Percentiles rank a stretch among this genome's conserved stretches.
Conservation (phyloP, 23 tunicate genomes). For the Ciona savignyi region DNA sequence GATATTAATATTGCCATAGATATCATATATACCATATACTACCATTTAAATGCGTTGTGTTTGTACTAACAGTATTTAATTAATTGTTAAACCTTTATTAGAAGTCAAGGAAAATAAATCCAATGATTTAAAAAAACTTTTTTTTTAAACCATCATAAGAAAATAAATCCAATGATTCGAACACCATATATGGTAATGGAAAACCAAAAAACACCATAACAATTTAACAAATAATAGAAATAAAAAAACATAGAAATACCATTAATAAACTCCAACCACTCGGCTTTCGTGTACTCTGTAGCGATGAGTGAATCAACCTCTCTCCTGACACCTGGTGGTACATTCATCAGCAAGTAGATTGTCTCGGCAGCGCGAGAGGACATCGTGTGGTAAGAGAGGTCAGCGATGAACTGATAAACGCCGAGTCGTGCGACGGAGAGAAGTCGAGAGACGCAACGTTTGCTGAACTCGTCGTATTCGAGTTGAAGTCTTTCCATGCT, state of each 20-base stretch:
- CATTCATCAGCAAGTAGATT: constrained; percentile 84
- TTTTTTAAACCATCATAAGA: no score
- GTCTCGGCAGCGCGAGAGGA: constrained; percentile 75
- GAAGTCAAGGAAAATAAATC: no score
- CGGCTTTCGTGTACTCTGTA: constrained; percentile 48
- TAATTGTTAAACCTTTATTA: no score
- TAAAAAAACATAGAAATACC: constrained; percentile 18
- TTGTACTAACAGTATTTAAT: no score
- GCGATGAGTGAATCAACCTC: constrained; percentile 78
- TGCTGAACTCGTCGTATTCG: constrained; percentile 86
- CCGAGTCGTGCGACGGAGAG: constrained; percentile 81
- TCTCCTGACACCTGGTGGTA: constrained; percentile 71
- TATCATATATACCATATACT: no score
- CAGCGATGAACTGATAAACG: constrained; percentile 87
- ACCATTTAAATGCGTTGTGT: no score
- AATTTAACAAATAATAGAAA: no score
- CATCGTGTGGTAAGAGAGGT: constrained; percentile 59
- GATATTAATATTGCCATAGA: no score
- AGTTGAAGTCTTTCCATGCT: constrained; percentile 50
- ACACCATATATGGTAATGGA: no score
- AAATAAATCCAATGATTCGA: no score
- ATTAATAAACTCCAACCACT: constrained; percentile 89
- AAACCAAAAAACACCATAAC: no score
- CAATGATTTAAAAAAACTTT: no score
- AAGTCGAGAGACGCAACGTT: constrained; percentile 74